These are phyloP conservation scores for Carassius carassius DNA, from an alignment of 2,113 vertebrate genomes.

Conservation along the genomic window DNA sequence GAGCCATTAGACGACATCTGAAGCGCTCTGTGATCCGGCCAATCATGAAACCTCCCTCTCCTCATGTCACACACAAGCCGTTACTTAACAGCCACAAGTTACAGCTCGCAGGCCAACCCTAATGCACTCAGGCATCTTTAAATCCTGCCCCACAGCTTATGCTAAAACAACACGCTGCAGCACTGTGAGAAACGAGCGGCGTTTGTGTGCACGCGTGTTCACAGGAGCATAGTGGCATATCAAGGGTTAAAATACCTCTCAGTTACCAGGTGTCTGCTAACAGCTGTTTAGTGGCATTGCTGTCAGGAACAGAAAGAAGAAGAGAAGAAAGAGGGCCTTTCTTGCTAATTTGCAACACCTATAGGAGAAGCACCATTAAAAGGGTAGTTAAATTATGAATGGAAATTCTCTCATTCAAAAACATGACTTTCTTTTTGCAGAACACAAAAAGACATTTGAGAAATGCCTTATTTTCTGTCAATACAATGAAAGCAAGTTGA, in stretches of 20 bases:
- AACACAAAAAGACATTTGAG: neutral
- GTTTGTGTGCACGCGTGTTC: neutral
- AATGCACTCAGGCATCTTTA: conserved; percentile 6
- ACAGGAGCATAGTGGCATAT: neutral
- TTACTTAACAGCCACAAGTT: conserved; percentile 15
- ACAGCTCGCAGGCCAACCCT: neutral
- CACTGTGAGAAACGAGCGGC: neutral
- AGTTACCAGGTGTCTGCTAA: conserved; percentile 41
- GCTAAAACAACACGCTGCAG: neutral
- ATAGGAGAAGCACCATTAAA: neutral
- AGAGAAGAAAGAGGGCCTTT: neutral
- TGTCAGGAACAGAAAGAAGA: conserved; percentile 9
- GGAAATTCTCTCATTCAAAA: too few relatives aligned
- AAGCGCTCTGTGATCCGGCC: neutral
- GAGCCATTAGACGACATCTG: neutral
- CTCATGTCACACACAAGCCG: neutral
- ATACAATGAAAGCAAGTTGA: too few relatives aligned
- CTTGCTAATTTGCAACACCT: neutral
- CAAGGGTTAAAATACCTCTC: neutral
- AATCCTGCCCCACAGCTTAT: neutral
- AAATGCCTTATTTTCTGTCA: too few relatives aligned
- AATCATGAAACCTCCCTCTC: neutral
- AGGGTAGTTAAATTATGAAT: too few relatives aligned
- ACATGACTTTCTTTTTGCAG: neutral
- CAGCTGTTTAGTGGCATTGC: conserved; percentile 38